phyloP scores from a whole-genome alignment of 2,797 vertebrate species.

The Eulemur albifrons region DNA sequence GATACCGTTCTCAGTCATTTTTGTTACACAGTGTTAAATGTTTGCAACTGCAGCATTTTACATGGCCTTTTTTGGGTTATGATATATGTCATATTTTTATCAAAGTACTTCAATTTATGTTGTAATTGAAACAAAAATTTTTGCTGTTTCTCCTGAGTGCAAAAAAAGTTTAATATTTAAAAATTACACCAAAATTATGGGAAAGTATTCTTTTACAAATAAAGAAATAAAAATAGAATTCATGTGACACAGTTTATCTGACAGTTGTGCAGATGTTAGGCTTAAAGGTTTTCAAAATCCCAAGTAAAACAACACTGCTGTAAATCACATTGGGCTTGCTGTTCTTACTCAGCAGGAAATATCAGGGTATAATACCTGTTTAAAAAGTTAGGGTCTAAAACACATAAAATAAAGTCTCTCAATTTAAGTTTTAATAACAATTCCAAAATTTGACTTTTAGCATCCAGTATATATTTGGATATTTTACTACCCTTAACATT shows the following conservation, averaged over 20 bases:
- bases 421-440: not conserved
- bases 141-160: conserved; percentile 20
- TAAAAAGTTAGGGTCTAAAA: not conserved
- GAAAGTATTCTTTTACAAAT: conserved; percentile 57
- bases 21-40: conserved; percentile 85
- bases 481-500: conserved; percentile 20
- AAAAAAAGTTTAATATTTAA: conserved; percentile 19
- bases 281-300: conserved; percentile 16
- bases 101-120: conserved; percentile 77
- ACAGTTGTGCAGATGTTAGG: conserved; percentile 9
- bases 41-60: conserved; percentile 82
- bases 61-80: conserved; percentile 75
- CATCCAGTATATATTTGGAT: not conserved
- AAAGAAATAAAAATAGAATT: conserved; percentile 46
- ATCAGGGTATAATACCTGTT: not conserved
- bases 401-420: not conserved
- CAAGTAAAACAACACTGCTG: not conserved
- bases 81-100: conserved; percentile 76
- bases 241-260: not conserved
- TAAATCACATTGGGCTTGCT: not conserved
- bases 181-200: conserved; percentile 49
- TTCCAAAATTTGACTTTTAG: conserved; percentile 17
- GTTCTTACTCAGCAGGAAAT: not conserved
- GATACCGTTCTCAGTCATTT: conserved; percentile 82
- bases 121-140: conserved; percentile 46